phyloP scores from a whole-genome alignment of 2,797 vertebrate genomes.

The Pantherophis alleghaniensis region DNA sequence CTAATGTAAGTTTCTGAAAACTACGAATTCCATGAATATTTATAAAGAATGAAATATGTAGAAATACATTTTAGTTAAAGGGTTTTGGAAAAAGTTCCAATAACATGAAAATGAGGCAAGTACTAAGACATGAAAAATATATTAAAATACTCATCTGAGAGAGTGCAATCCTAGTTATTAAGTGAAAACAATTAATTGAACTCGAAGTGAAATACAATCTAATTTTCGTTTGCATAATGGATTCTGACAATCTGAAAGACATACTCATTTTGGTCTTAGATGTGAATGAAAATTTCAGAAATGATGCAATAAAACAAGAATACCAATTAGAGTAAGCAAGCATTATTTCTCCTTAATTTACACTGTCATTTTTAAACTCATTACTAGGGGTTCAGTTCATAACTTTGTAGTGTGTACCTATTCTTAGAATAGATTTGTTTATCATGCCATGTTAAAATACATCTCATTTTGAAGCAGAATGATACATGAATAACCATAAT shows the following conservation, averaged over 20 bases:
- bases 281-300: conserved; percentile 82
- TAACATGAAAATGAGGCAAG: background rate
- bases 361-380: background rate
- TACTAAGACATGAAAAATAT: background rate
- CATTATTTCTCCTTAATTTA: background rate
- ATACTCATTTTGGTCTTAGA: conserved; percentile 80
- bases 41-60: background rate
- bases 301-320: conserved; percentile 80
- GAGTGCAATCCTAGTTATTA: background rate
- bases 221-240: conserved; percentile 68
- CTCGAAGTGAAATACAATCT: background rate
- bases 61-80: background rate
- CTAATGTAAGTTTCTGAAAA: background rate
- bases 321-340: conserved; percentile 75
- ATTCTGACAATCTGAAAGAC: conserved; percentile 79
- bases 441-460: background rate
- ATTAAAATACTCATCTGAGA: background rate
- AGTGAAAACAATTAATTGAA: background rate
- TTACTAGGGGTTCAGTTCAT: background rate
- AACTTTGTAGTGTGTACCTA: background rate
- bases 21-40: background rate
- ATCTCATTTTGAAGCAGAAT: background rate
- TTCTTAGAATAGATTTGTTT: background rate
- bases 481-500: background rate
- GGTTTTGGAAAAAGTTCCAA: background rate